Percentiles rank a stretch among this genome's conserved stretches.
Evolutionary conservation across 2,888 invertebrate genomes (phyloP).

Genomic region (Perdita meconis): DNA sequence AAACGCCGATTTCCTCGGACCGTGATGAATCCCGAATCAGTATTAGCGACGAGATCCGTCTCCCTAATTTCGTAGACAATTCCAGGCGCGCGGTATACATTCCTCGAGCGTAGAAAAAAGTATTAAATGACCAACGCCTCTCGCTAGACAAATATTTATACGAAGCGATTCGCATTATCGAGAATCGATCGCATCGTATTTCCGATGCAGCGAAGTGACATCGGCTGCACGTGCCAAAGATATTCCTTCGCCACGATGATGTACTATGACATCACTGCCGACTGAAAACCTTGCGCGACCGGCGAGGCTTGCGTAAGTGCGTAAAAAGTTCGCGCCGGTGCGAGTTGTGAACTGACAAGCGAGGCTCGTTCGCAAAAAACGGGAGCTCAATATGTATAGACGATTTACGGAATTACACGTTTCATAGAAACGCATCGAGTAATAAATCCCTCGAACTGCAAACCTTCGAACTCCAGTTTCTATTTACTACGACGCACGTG

Average conservation of each 20-base stretch:
- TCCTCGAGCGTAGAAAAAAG: too few species aligned
- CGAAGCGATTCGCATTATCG: background rate
- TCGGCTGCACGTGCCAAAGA: conserved; percentile 46
- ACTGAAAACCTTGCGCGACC: conserved; percentile 62
- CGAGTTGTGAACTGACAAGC: background rate
- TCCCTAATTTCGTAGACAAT: too few species aligned
- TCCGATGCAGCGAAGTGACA: conserved; percentile 19
- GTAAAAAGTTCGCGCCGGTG: conserved; percentile 56
- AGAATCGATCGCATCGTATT: background rate
- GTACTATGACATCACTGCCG: conserved; percentile 63
- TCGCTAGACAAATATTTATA: background rate
- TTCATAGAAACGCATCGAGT: background rate
- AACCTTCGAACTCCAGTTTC: too few species aligned
- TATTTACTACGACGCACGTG: background rate
- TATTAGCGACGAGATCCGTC: too few species aligned
- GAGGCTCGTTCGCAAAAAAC: background rate
- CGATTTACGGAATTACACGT: background rate
- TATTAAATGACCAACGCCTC: too few species aligned
- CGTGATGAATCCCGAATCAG: too few species aligned
- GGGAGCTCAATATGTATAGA: background rate
- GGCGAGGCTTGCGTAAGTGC: conserved; percentile 68
- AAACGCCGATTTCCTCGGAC: too few species aligned
- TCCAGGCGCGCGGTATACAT: too few species aligned
- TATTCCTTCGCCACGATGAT: conserved; percentile 35
- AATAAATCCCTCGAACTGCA: background rate